These are phyloP conservation scores for Acanthisitta chloris DNA, from an alignment of 2,113 vertebrate genomes.

Conservation along the genomic window DNA sequence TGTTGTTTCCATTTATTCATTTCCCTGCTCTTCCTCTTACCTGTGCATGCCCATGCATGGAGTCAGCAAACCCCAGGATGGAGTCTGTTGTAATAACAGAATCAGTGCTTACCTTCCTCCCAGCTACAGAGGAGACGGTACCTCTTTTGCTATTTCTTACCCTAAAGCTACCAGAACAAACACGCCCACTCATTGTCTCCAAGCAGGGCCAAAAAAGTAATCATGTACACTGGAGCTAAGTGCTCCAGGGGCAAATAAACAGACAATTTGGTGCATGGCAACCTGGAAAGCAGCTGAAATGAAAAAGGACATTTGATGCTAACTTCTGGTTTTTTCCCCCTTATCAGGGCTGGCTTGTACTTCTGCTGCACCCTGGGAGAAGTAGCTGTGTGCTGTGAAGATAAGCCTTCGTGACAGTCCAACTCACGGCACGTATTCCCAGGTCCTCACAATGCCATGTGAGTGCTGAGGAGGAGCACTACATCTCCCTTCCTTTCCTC, in stretches of 20 bases:
- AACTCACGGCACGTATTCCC: not conserved
- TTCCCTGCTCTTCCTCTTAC: not conserved
- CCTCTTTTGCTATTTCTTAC: slow-evolving; percentile 10
- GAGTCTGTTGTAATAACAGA: slow-evolving; percentile 8
- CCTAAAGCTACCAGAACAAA: slow-evolving; percentile 49
- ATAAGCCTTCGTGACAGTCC: not conserved
- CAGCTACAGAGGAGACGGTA: not conserved
- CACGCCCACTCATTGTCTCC: slow-evolving; percentile 26
- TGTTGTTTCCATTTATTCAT: not conserved
- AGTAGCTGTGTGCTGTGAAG: not conserved
- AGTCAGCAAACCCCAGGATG: not conserved
- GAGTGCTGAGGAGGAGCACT: not conserved
- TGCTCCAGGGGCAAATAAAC: slow-evolving; percentile 36
- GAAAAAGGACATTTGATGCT: not conserved
- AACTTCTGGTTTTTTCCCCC: not conserved
- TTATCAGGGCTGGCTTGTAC: not conserved
- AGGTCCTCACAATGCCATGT: not conserved
- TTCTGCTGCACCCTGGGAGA: slow-evolving; percentile 8
- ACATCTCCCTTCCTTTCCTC: not conserved
- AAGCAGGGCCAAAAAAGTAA: slow-evolving; percentile 21
- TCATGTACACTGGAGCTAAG: not conserved
- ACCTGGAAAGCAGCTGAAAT: slow-evolving; percentile 27
- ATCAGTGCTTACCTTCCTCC: not conserved
- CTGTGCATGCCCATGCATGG: not conserved
- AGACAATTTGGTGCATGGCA: not conserved